Conservation (phyloP, 2,797 vertebrate species). For the Malurus leucopterus region DNA sequence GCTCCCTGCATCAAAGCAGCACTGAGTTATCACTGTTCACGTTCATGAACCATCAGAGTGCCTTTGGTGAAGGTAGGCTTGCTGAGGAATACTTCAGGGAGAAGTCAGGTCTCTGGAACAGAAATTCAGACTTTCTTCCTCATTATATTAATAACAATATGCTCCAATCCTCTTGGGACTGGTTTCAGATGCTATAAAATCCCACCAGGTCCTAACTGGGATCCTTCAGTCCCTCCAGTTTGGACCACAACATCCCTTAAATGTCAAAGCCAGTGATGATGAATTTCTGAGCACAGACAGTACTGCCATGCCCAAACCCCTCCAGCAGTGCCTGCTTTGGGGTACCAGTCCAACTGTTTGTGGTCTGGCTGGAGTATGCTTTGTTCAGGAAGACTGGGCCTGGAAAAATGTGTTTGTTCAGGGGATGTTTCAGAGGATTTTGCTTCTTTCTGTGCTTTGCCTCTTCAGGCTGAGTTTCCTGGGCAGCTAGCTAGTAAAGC, state of each 20-base stretch:
- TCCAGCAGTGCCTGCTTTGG: accelerated
- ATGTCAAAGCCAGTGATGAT: background rate
- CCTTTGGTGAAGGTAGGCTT: background rate
- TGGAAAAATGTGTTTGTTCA: background rate
- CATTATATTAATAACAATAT: background rate
- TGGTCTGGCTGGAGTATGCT: background rate
- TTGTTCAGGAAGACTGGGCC: background rate
- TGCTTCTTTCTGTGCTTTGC: background rate
- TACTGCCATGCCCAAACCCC: background rate
- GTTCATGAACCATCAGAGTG: accelerated
- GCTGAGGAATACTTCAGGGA: background rate
- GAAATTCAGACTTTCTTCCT: background rate
- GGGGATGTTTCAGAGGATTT: background rate
- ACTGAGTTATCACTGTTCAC: background rate
- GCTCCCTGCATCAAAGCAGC: background rate
- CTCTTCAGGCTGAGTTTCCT: background rate
- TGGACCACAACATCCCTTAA: background rate
- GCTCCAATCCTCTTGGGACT: background rate
- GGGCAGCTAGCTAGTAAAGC: background rate
- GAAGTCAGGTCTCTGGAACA: background rate
- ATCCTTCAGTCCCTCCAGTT: background rate
- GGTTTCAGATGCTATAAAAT: background rate
- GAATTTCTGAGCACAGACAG: background rate
- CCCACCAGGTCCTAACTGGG: background rate
- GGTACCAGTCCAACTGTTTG: background rate